phyloP scores from a whole-genome alignment of 1,140 invertebrate genomes.

The Olivierus martensii region DNA sequence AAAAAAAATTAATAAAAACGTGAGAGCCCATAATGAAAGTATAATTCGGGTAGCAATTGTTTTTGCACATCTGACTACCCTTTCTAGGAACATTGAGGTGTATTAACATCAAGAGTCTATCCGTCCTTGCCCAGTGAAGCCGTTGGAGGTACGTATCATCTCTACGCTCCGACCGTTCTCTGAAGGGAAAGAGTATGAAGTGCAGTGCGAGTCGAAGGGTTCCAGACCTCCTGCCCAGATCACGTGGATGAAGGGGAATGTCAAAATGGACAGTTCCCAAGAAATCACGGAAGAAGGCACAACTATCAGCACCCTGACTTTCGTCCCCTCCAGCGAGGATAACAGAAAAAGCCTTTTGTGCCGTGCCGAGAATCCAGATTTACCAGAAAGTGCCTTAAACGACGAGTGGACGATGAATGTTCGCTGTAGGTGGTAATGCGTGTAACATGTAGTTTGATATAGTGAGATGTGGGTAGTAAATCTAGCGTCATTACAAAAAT shows the following conservation, averaged over 20 bases:
- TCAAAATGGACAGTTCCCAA: not conserved
- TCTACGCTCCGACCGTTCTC: constrained; percentile 63
- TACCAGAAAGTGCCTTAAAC: constrained; percentile 17
- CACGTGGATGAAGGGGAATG: constrained; percentile 23
- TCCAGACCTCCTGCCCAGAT: constrained; percentile 10
- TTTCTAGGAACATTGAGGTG: too few species aligned
- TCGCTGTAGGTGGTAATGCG: constrained; percentile 16
- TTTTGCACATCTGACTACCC: too few species aligned
- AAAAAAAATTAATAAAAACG: too few species aligned
- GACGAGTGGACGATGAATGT: constrained; percentile 17
- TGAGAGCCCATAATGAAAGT: too few species aligned
- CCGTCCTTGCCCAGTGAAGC: constrained; percentile 49
- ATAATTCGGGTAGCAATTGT: too few species aligned
- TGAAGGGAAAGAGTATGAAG: constrained; percentile 60
- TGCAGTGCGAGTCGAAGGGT: constrained; percentile 53
- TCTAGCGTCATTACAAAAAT: too few species aligned
- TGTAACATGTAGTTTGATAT: too few species aligned
- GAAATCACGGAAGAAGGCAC: constrained; percentile 41
- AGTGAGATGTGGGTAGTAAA: too few species aligned
- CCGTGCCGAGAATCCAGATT: constrained; percentile 56
- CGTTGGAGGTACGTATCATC: constrained; percentile 59
- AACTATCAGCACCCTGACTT: constrained; percentile 17
- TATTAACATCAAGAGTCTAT: too few species aligned
- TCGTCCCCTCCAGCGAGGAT: constrained; percentile 52
- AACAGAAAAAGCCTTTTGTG: constrained; percentile 68